Evolutionary conservation across 2,797 vertebrate species (phyloP).

Genomic region (Pseudomugil tenellus): DNA sequence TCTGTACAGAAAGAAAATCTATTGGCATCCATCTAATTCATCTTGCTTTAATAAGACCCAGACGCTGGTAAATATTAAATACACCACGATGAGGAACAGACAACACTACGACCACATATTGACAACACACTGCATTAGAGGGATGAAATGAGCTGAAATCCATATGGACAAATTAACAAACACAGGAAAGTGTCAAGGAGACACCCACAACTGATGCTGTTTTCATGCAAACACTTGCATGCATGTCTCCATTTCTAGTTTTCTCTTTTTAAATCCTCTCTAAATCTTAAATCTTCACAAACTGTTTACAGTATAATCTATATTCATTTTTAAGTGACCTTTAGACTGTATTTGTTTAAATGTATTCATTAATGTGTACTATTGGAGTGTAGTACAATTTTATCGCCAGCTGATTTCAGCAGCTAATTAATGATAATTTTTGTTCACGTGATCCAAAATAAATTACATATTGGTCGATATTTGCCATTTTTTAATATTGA

Average conservation of each 20-base stretch:
- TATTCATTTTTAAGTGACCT: constrained; percentile 14
- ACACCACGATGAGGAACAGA: constrained; percentile 39
- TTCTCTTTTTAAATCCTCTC: constrained; percentile 3
- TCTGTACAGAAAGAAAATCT: constrained; percentile 73
- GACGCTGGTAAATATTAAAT: constrained; percentile 75
- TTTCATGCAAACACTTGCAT: constrained; percentile 48
- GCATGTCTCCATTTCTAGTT: constrained; percentile 26
- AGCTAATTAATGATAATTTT: constrained; percentile 56
- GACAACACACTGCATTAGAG: constrained; percentile 68
- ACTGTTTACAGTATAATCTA: constrained; percentile 9
- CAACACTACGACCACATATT: constrained; percentile 64
- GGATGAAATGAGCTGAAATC: constrained; percentile 77
- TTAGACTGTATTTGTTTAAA: constrained; percentile 30
- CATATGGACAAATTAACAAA: constrained; percentile 78
- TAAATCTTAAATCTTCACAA: constrained; percentile 2
- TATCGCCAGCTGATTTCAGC: constrained; percentile 40
- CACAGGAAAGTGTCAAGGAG: constrained; percentile 54
- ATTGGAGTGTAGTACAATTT: constrained; percentile 35
- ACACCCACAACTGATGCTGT: constrained; percentile 56
- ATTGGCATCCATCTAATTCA: constrained; percentile 62
- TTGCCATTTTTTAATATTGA: neutral
- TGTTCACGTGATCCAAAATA: constrained; percentile 27
- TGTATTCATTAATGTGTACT: constrained; percentile 43
- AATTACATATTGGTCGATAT: neutral
- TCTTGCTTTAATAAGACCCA: constrained; percentile 70